Evolutionary conservation across 2,113 vertebrate species (phyloP), one percentile per base, ranked within the genome.

Genomic region (Rhinogobius similis): DNA sequence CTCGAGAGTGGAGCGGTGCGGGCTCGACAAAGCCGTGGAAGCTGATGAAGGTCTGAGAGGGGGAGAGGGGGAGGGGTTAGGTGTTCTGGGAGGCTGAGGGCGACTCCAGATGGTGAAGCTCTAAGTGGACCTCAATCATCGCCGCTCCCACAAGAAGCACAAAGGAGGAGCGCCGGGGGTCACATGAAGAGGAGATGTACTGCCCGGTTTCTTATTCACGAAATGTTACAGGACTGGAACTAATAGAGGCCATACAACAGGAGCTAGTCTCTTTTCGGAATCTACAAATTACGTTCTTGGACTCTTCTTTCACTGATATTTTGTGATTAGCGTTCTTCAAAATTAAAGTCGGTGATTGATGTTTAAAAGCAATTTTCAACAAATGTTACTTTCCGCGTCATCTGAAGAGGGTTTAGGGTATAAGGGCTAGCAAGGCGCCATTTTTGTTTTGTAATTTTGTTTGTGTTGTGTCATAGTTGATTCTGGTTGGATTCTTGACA

Each of bases 61-160:
- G 20, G 52, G 29, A 66, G 43, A 1, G 43, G 7, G 16, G 16
- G 16, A 16, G 14, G 21, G 21, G 44, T n/a, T n/a, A 10, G 64
- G 66, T 80, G 70, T 41, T 73, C 56, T 39, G 77, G 76, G 73
- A 76, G 65, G 48, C 5, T 52, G 55, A 73, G 73, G 71, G 71
- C 65, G 26, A 48, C 55, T 83, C 84, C 84, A 88, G 86, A 86
- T 88, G 86, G 79, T 79, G 29, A 73, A 70, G 55, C 68, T 59
- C 38, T 75, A 67, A 76, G 50, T 77, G 71, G 55, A 77, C 53
- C 78, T 86, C 82, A 75, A 82, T 88, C 77, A 86, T 63, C 50
- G 23, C 27, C 78, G 52, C 44, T 81, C 72, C 68, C 75, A 79
- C 26, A 69, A 79, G 75, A 56, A 67, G 68, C 29, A 56, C 46